Evolutionary conservation across 2,797 vertebrate species (phyloP), one percentile per base, ranked within the genome.

Genomic region (Poeciliopsis presidionis): DNA sequence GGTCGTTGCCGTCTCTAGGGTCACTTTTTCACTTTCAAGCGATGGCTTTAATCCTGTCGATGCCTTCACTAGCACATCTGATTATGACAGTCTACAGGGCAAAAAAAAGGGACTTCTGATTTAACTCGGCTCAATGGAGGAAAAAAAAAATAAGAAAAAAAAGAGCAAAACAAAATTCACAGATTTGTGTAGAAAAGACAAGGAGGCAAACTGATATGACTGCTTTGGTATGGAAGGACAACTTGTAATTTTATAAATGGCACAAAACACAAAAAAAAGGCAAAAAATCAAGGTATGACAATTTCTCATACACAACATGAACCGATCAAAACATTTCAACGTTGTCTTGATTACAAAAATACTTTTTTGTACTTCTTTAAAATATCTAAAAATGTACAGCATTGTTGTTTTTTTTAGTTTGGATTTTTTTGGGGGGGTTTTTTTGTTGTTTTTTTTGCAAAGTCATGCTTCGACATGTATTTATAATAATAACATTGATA

Each of bases 341-440:
- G 85, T 92, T 33, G 89, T 90, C 91, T 94, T 91, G 93, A 94
- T 96, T 96, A 96, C 91, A 96, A 96, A 96, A 96, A 96, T 96
- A 96, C 93, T 86, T 93, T 94, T 95, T 93, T 92, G 94, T 94
- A 93, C 91, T 90, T 93, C 92, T 93, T 94, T 93, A 95, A 96
- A 95, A 96, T 95, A 95, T 95, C 94, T 93, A 95, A 95, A 95
- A 95, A 96, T 94, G 90, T 95, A 95, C 95, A 96, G 93, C 92
- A 90, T 93, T 76, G 78, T 84, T 79, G 86, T 90, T 73, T 86
- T 77, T 88, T 88, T 87, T 1, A 85, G 81, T 84, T 77, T 49
- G 83, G 7, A 75, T 86, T 88, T 88, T 87, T 81, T 83, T 73
- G 30, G 30, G 49, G 67, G n/a, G 18, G 43, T 67, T 87, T 91